A percentile compares a stretch with the other conserved stretches of the same genome.
These are phyloP conservation scores for Germaria angustata DNA, from an alignment of 2,888 invertebrate genomes.

Conservation along the genomic window DNA sequence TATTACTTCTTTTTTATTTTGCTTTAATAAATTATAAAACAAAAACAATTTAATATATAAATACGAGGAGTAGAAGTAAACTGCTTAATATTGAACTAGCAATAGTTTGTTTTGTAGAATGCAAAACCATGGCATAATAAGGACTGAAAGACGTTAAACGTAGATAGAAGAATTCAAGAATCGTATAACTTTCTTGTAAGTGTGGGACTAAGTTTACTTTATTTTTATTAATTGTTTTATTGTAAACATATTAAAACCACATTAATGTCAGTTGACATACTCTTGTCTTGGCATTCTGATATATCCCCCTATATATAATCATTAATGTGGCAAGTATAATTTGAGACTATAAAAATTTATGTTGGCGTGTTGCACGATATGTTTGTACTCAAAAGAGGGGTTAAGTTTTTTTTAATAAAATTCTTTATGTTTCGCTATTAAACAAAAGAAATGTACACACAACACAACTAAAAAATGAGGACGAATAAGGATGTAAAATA, in stretches of 20 bases:
- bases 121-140: conserved; percentile 23
- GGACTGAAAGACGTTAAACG: conserved; percentile 37
- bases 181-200: no score
- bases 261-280: conserved; percentile 50
- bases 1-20: no score
- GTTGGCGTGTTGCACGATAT: conserved; percentile 59
- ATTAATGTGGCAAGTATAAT: conserved; percentile 42
- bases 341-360: conserved; percentile 33
- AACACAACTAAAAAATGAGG: conserved; percentile 27
- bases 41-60: neutral
- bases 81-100: neutral
- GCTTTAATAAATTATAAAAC: neutral
- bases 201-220: no score
- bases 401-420: neutral
- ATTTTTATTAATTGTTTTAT: conserved; percentile 62
- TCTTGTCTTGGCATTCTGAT: neutral
- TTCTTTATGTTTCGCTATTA: conserved; percentile 19
- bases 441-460: conserved; percentile 6
- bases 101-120: neutral
- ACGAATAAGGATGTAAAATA: conserved; percentile 3
- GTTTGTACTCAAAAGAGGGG: neutral
- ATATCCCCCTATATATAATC: neutral
- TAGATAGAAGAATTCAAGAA: no score
- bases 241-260: conserved; percentile 61
- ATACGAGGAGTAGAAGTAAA: neutral